Evolutionary conservation across 2,797 vertebrate genomes (phyloP).

Genomic region (Cephalopachus bancanus): DNA sequence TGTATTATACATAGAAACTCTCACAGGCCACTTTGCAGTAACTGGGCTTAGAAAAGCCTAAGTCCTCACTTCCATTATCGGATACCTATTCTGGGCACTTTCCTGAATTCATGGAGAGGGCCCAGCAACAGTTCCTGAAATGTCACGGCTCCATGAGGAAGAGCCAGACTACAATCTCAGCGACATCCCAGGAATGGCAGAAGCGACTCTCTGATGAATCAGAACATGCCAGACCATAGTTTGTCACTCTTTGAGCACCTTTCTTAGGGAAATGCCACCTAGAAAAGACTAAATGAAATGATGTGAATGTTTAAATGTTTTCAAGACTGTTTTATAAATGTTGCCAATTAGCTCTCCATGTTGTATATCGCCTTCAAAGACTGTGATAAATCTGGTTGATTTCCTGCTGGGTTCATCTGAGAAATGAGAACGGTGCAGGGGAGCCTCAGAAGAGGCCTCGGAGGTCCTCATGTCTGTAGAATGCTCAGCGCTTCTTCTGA

Average conservation of each 20-base stretch:
- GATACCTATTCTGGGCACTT: background rate
- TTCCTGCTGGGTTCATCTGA: background rate
- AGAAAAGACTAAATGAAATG: background rate
- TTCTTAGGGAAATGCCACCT: background rate
- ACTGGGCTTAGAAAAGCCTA: background rate
- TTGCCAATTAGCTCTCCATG: background rate
- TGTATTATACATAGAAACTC: fast-evolving
- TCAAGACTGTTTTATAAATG: background rate
- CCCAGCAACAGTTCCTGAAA: fast-evolving
- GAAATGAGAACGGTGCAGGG: background rate
- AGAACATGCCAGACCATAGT: no score
- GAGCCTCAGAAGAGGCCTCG: background rate
- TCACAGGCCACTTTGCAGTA: background rate
- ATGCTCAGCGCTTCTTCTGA: fast-evolving
- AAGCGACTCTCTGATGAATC: background rate
- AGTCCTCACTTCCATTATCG: fast-evolving
- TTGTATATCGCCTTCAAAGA: background rate
- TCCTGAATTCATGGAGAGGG: background rate
- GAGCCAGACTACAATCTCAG: fast-evolving
- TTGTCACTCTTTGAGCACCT: background rate
- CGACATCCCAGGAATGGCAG: fast-evolving
- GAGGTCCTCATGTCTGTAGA: fast-evolving
- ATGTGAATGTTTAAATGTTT: background rate
- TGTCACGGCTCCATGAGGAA: fast-evolving
- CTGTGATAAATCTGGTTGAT: background rate